Evolutionary conservation across 2,888 invertebrate genomes (phyloP).

Genomic region (Drosophila cracens): DNA sequence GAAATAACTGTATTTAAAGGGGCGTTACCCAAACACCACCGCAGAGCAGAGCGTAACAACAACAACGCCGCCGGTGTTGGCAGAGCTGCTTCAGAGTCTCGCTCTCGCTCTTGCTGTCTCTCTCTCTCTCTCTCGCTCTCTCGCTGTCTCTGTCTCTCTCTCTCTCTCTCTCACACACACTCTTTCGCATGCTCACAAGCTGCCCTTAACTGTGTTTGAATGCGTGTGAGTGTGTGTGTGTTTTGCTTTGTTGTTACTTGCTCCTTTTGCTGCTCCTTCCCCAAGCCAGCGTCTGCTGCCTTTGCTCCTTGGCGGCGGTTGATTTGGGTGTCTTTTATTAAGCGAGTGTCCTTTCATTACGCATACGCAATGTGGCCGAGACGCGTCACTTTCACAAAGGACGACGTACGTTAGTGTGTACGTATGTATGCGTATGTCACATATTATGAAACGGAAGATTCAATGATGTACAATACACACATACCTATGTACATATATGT

Average conservation of each 20-base stretch:
- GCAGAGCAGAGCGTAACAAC: constrained; percentile 26
- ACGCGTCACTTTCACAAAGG: constrained; percentile 4
- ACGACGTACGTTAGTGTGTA: not conserved
- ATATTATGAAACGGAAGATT: constrained; percentile 81
- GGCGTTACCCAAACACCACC: constrained; percentile 85
- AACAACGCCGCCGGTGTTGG: constrained; percentile 23
- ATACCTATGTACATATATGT: not conserved
- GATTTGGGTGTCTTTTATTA: constrained; percentile 39
- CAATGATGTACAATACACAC: constrained; percentile 56
- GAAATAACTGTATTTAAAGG: constrained; percentile 85
- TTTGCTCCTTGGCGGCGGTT: constrained; percentile 10
- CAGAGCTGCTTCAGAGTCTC: constrained; percentile 24
- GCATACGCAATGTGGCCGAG: constrained; percentile 55
- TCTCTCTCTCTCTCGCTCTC: constrained; percentile 1
- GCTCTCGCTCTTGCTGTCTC: not conserved
- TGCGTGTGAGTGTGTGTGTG: constrained; percentile 23
- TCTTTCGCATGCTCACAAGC: not conserved
- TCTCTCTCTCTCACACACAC: not conserved
- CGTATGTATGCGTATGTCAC: constrained; percentile 52
- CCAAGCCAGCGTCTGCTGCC: constrained; percentile 19
- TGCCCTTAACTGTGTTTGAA: constrained; percentile 33
- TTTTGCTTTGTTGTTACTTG: constrained; percentile 14
- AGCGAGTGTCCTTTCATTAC: constrained; percentile 49
- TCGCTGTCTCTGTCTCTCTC: not conserved
- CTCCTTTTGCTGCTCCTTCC: constrained; percentile 6